Percentiles rank a stretch among this genome's conserved stretches.
phyloP scores from a whole-genome alignment of 2,797 vertebrate genomes.

The Rhinophrynus dorsalis region DNA sequence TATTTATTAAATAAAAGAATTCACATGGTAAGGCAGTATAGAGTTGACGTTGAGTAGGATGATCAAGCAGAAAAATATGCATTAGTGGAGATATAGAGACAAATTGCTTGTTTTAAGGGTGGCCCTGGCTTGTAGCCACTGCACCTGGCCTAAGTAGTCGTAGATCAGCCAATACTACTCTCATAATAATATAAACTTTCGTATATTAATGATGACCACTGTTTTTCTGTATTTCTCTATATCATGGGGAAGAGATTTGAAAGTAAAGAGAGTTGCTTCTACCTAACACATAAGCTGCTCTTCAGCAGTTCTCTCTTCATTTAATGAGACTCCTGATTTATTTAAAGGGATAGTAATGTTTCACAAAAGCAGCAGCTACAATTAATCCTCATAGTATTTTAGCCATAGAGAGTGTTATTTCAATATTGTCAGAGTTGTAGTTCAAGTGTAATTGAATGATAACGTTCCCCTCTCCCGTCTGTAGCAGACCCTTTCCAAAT shows the following conservation, averaged over 20 bases:
- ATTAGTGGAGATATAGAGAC: constrained; percentile 28
- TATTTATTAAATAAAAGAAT: constrained; percentile 20
- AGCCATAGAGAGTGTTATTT: too few species aligned
- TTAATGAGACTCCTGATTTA: too few species aligned
- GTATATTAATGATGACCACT: constrained; percentile 30
- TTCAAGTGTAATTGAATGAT: too few species aligned
- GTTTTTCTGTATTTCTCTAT: constrained; percentile 30
- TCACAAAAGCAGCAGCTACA: too few species aligned
- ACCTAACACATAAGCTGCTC: background rate
- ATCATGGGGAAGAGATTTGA: constrained; percentile 28
- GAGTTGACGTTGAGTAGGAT: constrained; percentile 1
- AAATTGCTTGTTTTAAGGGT: constrained; percentile 35
- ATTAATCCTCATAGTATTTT: too few species aligned
- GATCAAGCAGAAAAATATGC: constrained; percentile 42
- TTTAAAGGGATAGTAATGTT: too few species aligned
- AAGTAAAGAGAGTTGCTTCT: background rate
- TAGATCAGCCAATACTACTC: constrained; percentile 37
- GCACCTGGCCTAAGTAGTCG: constrained; percentile 42
- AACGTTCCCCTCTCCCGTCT: too few species aligned
- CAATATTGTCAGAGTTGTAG: too few species aligned
- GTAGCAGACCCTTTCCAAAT: too few species aligned
- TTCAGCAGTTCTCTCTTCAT: background rate
- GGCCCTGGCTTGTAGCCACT: constrained; percentile 43
- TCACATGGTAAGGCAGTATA: constrained; percentile 12
- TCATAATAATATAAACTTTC: constrained; percentile 35